Evolutionary conservation across 2,888 invertebrate genomes (phyloP), one percentile per base, ranked within the genome.

Genomic region (Agrochola macilenta): DNA sequence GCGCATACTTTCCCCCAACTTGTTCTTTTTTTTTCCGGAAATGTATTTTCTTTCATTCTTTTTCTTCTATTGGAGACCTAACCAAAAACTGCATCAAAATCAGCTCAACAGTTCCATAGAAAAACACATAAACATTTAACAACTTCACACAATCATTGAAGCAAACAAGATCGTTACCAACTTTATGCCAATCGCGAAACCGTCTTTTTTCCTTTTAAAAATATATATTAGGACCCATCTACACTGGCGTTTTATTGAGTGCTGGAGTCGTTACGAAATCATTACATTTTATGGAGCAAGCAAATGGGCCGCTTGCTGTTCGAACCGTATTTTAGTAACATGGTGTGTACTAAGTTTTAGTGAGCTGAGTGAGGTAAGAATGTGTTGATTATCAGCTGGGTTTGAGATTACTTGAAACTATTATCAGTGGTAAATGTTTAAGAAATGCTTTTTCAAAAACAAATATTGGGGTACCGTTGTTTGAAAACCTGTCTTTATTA

Each of bases 241-340:
- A 85, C 86, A 89, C 85, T 85, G 87, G 74, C 86, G 74, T 79
- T 89, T 87, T 90, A 90, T 89, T 84, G 90, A 85, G 84, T 84
- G 77, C 75, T 78, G 35, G 70, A 78, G 83, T 90, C 87, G 88
- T 86, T 85, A 82, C 74, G 81, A 75, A 86, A 89, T 89, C 93
- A 89, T 93, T 91, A 90, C 90, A 85, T 93, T 93, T 93, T 92
- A 93, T 89, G 91, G 88, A 79, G 75, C 57, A 75, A 83, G 83
- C 83, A 90, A 92, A 92, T 91, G 91, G 90, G 79, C 80, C 68
- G 78, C 87, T 81, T 86, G 82, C 83, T 83, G 76, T 83, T 78
- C 63, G 65, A 61, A 73, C 57, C 71, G 61, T 78, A 78, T 78
- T 82, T 84, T 64, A 78, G 69, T 61, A 74, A 54, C 43, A 69